A percentile compares a stretch with the other conserved stretches of the same genome.
Evolutionary conservation across 1,140 invertebrate genomes (phyloP).

Genomic region (Solen grandis): DNA sequence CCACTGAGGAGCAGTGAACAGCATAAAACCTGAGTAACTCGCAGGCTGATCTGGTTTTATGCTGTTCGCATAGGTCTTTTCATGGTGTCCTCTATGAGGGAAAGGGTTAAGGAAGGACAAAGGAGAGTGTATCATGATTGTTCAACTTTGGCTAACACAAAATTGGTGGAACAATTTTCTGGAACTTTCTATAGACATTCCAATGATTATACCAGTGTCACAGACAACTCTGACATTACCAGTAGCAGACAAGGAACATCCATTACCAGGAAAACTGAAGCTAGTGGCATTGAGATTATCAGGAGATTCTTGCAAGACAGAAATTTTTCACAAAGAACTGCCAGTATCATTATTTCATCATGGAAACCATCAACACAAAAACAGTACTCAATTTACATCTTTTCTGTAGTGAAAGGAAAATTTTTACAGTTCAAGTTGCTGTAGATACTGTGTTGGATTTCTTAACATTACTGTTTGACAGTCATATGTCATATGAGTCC

Average conservation of each 20-base stretch:
- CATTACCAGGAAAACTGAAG: conserved; percentile 24
- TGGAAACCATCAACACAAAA: conserved; percentile 49
- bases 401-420: conserved; percentile 30
- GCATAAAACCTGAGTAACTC: too few species aligned
- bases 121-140: background rate
- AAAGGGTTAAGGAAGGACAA: background rate
- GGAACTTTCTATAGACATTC: conserved; percentile 20
- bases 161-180: conserved; percentile 12
- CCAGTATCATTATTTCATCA: conserved; percentile 40
- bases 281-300: conserved; percentile 55
- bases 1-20: too few species aligned
- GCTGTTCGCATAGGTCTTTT: too few species aligned
- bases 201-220: conserved; percentile 14
- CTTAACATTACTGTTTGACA: conserved; percentile 46
- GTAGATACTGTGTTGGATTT: conserved; percentile 45
- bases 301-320: conserved; percentile 26
- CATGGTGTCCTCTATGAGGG: too few species aligned
- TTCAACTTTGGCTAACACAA: conserved; percentile 31
- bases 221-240: conserved; percentile 17
- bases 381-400: conserved; percentile 45
- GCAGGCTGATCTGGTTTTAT: too few species aligned
- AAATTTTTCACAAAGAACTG: conserved; percentile 41
- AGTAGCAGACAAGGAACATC: conserved; percentile 23
- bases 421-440: conserved; percentile 38
- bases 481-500: conserved; percentile 35